phyloP scores from a whole-genome alignment of 2,888 invertebrate species.

The Anarsia innoxiella region DNA sequence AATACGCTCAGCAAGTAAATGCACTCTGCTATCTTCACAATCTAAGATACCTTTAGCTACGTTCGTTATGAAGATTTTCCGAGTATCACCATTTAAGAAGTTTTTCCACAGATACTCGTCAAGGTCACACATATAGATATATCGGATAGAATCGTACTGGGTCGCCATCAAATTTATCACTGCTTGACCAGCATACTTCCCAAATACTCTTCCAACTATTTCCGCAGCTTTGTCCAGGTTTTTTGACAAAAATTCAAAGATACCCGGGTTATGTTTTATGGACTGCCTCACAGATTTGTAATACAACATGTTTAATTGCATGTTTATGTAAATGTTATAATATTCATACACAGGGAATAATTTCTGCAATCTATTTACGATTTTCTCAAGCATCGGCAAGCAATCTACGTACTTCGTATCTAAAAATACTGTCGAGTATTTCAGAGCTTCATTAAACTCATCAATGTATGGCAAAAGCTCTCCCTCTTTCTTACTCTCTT shows the following conservation, averaged over 20 bases:
- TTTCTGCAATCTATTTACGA: slow-evolving; percentile 29
- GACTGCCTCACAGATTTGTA: slow-evolving; percentile 36
- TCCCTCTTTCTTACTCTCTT: not conserved
- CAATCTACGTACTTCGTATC: slow-evolving; percentile 29
- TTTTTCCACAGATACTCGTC: slow-evolving; percentile 22
- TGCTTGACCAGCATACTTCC: slow-evolving; percentile 35
- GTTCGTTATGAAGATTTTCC: not conserved
- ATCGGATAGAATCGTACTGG: slow-evolving; percentile 37
- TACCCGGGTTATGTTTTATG: slow-evolving; percentile 27
- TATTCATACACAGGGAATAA: slow-evolving; percentile 34
- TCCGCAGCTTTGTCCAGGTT: slow-evolving; percentile 28
- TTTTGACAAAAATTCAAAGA: slow-evolving; percentile 27
- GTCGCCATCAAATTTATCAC: slow-evolving; percentile 25
- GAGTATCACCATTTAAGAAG: slow-evolving; percentile 12
- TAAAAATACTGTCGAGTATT: slow-evolving; percentile 36
- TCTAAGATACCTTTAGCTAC: slow-evolving; percentile 11
- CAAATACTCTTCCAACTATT: slow-evolving; percentile 36
- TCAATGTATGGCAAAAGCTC: slow-evolving; percentile 18
- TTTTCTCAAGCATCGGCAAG: slow-evolving; percentile 33
- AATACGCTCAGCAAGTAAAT: too few species aligned
- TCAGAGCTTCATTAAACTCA: slow-evolving; percentile 27
- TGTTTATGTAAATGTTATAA: slow-evolving; percentile 28
- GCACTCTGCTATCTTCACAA: too few species aligned
- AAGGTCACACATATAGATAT: slow-evolving; percentile 29
- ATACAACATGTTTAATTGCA: slow-evolving; percentile 45